These are phyloP conservation scores for Oligia fasciuncula DNA, from an alignment of 2,888 invertebrate genomes.

Conservation along the genomic window DNA sequence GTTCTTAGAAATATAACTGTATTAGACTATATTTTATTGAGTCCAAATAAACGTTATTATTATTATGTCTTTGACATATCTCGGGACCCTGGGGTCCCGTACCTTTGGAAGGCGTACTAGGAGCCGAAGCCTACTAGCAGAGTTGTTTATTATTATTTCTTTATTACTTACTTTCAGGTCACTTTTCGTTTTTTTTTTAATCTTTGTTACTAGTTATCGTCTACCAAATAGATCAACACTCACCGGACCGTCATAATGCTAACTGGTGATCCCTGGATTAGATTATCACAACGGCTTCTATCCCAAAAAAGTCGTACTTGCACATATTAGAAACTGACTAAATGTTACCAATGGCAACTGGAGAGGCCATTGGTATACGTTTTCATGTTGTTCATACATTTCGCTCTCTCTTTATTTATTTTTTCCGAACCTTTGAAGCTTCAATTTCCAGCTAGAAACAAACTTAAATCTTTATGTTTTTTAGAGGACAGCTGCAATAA, in stretches of 20 bases:
- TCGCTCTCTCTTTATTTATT: background rate
- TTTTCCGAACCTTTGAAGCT: background rate
- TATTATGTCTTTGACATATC: no score
- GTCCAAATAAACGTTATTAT: no score
- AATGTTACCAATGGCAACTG: background rate
- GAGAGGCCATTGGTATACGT: background rate
- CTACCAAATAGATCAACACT: no score
- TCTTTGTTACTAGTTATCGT: no score
- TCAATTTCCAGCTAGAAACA: conserved; percentile 1
- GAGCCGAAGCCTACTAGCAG: no score
- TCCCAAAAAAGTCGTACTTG: background rate
- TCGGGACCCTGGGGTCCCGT: no score
- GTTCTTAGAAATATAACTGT: no score
- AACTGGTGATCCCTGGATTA: background rate
- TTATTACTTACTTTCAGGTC: no score
- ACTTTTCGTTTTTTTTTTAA: no score
- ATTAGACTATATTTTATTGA: no score
- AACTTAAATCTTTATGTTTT: background rate
- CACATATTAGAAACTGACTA: background rate
- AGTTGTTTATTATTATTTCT: no score
- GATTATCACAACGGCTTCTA: background rate
- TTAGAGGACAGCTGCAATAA: conserved; percentile 5
- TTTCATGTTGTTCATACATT: background rate
- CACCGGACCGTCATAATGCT: background rate
- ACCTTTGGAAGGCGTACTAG: no score